phyloP scores from a whole-genome alignment of 2,888 invertebrate species.

The Apamea epomidion region DNA sequence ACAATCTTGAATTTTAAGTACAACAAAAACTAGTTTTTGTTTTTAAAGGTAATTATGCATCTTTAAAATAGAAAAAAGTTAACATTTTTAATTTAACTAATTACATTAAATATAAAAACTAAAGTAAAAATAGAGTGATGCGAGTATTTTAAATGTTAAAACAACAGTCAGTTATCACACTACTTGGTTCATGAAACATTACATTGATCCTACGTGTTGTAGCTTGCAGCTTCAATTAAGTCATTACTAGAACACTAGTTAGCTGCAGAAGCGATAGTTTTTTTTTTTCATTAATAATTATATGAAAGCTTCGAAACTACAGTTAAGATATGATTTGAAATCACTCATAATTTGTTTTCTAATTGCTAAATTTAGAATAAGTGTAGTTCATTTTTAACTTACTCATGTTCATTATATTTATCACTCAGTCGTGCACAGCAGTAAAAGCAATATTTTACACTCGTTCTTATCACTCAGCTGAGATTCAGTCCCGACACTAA shows the following conservation, averaged over 20 bases:
- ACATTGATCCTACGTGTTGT: constrained; percentile 58
- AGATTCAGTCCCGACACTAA: constrained; percentile 66
- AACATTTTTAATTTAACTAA: constrained; percentile 48
- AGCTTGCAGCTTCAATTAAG: constrained; percentile 40
- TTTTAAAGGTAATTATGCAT: constrained; percentile 32
- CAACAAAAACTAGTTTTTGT: constrained; percentile 32
- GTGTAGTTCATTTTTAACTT: constrained; percentile 68
- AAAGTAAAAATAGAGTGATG: constrained; percentile 59
- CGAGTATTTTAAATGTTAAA: constrained; percentile 67
- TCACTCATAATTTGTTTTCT: constrained; percentile 82
- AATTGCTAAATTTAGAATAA: constrained; percentile 65
- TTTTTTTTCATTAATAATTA: constrained; percentile 69
- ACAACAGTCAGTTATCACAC: constrained; percentile 67
- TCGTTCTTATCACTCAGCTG: constrained; percentile 49
- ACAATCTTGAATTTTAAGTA: constrained; percentile 54
- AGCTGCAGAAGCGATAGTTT: constrained; percentile 68
- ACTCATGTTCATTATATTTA: constrained; percentile 73
- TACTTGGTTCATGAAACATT: constrained; percentile 57
- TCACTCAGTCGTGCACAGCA: constrained; percentile 53
- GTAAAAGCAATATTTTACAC: constrained; percentile 50
- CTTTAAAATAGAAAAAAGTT: constrained; percentile 44
- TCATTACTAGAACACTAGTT: constrained; percentile 63
- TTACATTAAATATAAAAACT: constrained; percentile 47
- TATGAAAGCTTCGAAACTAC: constrained; percentile 79
- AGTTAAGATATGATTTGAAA: constrained; percentile 87